Conservation (phyloP, 2,888 invertebrate species). For the Idaea straminata region DNA sequence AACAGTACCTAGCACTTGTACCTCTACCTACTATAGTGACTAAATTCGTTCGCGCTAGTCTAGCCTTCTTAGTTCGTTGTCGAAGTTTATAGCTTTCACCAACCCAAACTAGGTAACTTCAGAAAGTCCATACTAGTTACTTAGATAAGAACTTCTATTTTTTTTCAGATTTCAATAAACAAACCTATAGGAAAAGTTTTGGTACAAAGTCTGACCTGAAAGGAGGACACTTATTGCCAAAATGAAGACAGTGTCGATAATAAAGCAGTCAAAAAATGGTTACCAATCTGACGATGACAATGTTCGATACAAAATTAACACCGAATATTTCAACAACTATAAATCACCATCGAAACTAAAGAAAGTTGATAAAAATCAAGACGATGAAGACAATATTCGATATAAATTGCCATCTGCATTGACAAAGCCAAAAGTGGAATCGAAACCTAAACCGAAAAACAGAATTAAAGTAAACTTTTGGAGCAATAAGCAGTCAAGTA, state of each 20-base stretch:
- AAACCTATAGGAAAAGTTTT: neutral
- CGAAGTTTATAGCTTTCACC: neutral
- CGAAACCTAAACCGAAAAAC: constrained; percentile 59
- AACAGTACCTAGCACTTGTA: neutral
- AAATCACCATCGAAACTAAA: constrained; percentile 43
- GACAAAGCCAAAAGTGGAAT: constrained; percentile 46
- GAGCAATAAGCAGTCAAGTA: constrained; percentile 60
- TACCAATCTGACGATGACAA: constrained; percentile 70
- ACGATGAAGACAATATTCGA: constrained; percentile 58
- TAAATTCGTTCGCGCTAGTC: neutral
- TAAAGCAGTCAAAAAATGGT: constrained; percentile 49
- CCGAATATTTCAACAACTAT: constrained; percentile 47
- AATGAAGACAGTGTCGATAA: constrained; percentile 48
- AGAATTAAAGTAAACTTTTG: constrained; percentile 75
- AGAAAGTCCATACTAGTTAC: neutral
- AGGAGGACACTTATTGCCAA: constrained; percentile 14
- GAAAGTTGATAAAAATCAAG: constrained; percentile 31
- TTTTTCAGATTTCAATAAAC: neutral
- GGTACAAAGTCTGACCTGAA: constrained; percentile 6
- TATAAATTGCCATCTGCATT: constrained; percentile 62
- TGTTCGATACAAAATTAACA: constrained; percentile 65
- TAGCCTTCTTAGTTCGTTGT: neutral
- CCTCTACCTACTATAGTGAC: neutral
- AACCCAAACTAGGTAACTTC: neutral
- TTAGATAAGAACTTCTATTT: neutral